phyloP scores from a whole-genome alignment of 2,113 vertebrate species.

The Trichomycterus rosablanca region DNA sequence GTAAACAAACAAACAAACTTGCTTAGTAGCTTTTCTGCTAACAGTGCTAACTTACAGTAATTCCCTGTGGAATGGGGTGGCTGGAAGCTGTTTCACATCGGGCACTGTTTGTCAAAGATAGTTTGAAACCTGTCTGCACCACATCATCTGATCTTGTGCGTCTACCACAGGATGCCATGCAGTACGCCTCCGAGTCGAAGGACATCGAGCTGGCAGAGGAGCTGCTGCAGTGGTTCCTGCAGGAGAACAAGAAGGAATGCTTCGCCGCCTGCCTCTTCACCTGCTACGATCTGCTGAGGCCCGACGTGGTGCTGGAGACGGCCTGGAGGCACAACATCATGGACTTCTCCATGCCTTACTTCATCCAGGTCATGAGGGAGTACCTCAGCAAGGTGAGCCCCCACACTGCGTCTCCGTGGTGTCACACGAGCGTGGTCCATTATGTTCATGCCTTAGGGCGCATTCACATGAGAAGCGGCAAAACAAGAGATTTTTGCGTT shows the following conservation, averaged over 20 bases:
- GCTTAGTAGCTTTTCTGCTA: too few relatives aligned
- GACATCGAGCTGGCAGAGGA: slow-evolving; percentile 94
- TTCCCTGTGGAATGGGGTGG: too few relatives aligned
- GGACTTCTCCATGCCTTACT: slow-evolving; percentile 99
- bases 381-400: slow-evolving; percentile 92
- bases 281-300: slow-evolving; percentile 94
- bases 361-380: slow-evolving; percentile 99
- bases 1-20: too few relatives aligned
- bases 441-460: too few relatives aligned
- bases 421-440: too few relatives aligned
- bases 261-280: slow-evolving; percentile 97
- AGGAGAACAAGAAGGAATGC: slow-evolving; percentile 93
- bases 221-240: slow-evolving; percentile 94
- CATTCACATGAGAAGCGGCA: too few relatives aligned
- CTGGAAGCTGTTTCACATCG: too few relatives aligned
- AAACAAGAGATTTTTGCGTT: too few relatives aligned
- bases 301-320: slow-evolving; percentile 95
- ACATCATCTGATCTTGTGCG: background rate
- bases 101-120: too few relatives aligned
- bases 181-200: slow-evolving; percentile 98
- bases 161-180: slow-evolving; percentile 87
- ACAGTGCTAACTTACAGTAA: too few relatives aligned
- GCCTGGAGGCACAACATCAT: slow-evolving; percentile 99
- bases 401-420: background rate
- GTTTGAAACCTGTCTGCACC: too few relatives aligned